phyloP scores from a whole-genome alignment of 2,113 vertebrate species.

The Polyodon spathula region DNA sequence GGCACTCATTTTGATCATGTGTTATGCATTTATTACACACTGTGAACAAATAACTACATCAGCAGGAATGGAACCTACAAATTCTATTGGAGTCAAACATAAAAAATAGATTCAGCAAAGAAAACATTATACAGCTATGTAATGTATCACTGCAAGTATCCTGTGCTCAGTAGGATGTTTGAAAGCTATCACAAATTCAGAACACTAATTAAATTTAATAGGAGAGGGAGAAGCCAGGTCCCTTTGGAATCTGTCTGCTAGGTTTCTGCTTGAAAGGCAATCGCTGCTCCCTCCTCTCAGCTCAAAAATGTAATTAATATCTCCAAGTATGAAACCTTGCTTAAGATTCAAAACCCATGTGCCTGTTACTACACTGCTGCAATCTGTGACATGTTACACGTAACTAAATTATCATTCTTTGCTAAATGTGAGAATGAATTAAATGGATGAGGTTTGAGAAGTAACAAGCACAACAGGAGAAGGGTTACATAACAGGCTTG shows the following conservation, averaged over 20 bases:
- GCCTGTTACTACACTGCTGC: neutral
- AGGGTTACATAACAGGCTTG: too few relatives aligned
- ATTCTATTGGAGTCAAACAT: too few relatives aligned
- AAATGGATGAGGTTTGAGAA: neutral
- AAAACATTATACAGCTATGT: too few relatives aligned
- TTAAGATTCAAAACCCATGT: conserved; percentile 1
- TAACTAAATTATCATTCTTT: neutral
- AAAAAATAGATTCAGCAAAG: too few relatives aligned
- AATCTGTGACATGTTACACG: neutral
- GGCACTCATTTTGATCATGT: too few relatives aligned
- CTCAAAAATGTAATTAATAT: conserved; percentile 6
- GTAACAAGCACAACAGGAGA: too few relatives aligned
- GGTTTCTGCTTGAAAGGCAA: conserved; percentile 9
- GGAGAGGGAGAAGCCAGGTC: conserved; percentile 2
- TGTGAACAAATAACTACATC: too few relatives aligned
- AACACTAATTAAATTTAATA: neutral
- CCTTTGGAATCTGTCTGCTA: neutral
- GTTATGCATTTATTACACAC: too few relatives aligned
- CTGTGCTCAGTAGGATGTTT: neutral
- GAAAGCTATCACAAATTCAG: neutral
- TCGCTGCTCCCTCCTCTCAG: neutral
- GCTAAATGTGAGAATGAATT: neutral
- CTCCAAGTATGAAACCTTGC: neutral
- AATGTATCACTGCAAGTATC: neutral
- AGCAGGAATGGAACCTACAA: too few relatives aligned